Conservation (phyloP, 1,140 invertebrate genomes). For the Hycleus phaleratus region DNA sequence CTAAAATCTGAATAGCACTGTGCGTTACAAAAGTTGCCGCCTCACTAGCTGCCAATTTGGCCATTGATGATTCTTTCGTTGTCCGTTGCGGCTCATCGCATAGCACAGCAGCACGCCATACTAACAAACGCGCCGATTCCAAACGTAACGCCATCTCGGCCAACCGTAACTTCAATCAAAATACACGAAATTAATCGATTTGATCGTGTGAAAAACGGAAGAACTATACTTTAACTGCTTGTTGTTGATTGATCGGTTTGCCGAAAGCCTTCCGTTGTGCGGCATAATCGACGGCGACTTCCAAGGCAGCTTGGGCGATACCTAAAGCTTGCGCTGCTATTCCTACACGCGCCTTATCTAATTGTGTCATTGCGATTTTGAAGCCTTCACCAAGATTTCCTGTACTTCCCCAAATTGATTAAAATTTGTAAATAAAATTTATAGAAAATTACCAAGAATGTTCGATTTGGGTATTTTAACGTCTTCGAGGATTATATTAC, state of each 20-base stretch:
- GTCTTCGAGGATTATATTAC: conserved; percentile 65
- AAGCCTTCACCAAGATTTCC: conserved; percentile 63
- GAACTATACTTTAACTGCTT: conserved; percentile 66
- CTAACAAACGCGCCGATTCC: conserved; percentile 71
- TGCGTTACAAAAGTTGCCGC: conserved; percentile 75
- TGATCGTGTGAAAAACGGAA: not conserved
- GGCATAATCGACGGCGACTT: conserved; percentile 79
- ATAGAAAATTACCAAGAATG: conserved; percentile 45
- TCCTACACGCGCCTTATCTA: conserved; percentile 71
- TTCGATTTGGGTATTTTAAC: conserved; percentile 57
- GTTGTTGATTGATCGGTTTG: conserved; percentile 64
- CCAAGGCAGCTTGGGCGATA: conserved; percentile 75
- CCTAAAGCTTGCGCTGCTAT: conserved; percentile 78
- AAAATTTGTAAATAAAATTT: conserved; percentile 12
- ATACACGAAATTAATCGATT: not conserved
- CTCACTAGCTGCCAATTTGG: conserved; percentile 79
- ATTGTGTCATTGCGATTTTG: conserved; percentile 77
- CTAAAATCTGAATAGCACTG: conserved; percentile 77
- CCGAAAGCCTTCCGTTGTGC: conserved; percentile 73
- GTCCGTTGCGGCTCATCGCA: conserved; percentile 56
- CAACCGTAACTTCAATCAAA: conserved; percentile 45
- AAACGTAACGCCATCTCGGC: conserved; percentile 79
- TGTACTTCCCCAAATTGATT: conserved; percentile 14
- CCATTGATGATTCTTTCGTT: conserved; percentile 76
- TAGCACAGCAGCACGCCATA: conserved; percentile 71